These are phyloP conservation scores for Pammene aurita DNA, from an alignment of 2,888 invertebrate genomes.

Conservation along the genomic window DNA sequence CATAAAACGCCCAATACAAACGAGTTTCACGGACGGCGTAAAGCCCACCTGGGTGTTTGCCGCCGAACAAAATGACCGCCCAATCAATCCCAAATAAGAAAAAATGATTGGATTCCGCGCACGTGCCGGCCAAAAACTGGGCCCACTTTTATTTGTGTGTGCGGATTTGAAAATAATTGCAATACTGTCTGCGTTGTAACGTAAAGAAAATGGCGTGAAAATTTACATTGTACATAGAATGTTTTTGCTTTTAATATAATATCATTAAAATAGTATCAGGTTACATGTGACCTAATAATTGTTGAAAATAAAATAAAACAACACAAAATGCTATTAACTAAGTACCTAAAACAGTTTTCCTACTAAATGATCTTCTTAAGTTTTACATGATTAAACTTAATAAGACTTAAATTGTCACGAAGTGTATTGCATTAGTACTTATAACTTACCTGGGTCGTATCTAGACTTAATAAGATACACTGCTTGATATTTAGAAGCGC, in stretches of 20 bases:
- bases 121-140: slow-evolving; percentile 65
- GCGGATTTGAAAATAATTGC: slow-evolving; percentile 35
- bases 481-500: slow-evolving; percentile 33
- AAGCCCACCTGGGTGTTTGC: slow-evolving; percentile 70
- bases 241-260: no score
- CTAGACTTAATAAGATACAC: slow-evolving; percentile 48
- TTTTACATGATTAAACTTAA: no score
- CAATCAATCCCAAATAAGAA: slow-evolving; percentile 78
- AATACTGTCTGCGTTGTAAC: neutral
- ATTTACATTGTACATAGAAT: neutral
- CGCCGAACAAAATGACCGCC: slow-evolving; percentile 67
- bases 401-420: slow-evolving; percentile 47
- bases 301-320: no score
- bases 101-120: slow-evolving; percentile 76
- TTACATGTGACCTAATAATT: no score
- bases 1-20: slow-evolving; percentile 49
- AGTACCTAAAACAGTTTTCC: no score
- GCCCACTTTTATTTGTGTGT: slow-evolving; percentile 34
- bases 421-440: slow-evolving; percentile 54
- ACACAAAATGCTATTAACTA: no score
- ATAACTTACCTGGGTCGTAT: slow-evolving; percentile 50
- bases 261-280: no score
- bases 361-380: no score
- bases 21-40: slow-evolving; percentile 57
- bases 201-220: slow-evolving; percentile 2